Base-by-base conservation (phyloP, 2,888 invertebrate species). In the Asteroscopus sphinx region DNA sequence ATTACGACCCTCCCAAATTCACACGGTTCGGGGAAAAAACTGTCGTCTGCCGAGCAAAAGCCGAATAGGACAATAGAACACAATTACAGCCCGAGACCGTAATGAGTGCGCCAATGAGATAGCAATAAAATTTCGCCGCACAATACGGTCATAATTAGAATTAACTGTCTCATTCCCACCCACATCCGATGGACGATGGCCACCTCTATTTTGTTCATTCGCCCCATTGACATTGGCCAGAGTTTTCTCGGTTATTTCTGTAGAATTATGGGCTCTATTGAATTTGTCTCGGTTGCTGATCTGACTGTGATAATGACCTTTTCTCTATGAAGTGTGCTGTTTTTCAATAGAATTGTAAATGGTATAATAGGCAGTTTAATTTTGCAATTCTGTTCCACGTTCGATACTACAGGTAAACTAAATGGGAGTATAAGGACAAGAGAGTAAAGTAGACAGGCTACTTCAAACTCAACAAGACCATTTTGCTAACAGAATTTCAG, bases 81-180 rank as follows among this genome's bases (percentile, higher is more conserved):
- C 87, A 92, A 94, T 93, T 93, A 93, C 91, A 71, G 65, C 39
- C 51, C 64, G 64, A 25, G 52, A 55, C 47, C 80, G 83, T 92
- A 92, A 93, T 92, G 89, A 93, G 87, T 82, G 83, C 77, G 83
- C 87, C 91, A 92, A 93, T 93, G 93, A 92, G 93, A 92, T 91
- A 88, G 92, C 92, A 86, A 93, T 93, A 93, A 93, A 93, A 92
- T 90, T 90, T 89, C 83, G 88, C 82, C 86, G 80, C 85, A 93
- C 93, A 94, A 93, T 93, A 89, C 88, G 79, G 80, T 80, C 85
- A 86, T 93, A 92, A 93, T 94, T 94, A 93, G 90, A 92, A 94
- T 93, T 92, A 93, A 93, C 93, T 91, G 90, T 93, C 89, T 91
- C 91, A 82, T 88, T 87, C 87, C 59, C 90, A 77, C 92, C 92